Percentiles rank a stretch among this genome's conserved stretches.
Evolutionary conservation across 2,113 vertebrate species (phyloP).

Genomic region (Aptenodytes forsteri): DNA sequence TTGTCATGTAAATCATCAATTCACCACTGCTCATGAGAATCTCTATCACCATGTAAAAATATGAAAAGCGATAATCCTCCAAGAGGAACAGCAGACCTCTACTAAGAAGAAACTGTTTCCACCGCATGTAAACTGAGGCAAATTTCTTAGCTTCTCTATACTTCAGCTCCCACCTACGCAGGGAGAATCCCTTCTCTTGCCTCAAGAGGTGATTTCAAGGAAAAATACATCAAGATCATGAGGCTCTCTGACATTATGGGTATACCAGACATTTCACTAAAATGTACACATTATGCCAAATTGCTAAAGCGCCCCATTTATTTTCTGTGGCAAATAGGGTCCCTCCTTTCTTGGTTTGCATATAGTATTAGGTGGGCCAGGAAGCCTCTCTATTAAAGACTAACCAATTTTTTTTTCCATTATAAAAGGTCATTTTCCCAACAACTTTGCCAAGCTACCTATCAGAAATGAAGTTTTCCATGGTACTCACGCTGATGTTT

Average conservation of each 20-base stretch:
- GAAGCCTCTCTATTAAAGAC: not conserved
- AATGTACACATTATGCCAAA: not conserved
- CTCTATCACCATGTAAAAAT: not conserved
- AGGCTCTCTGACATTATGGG: not conserved
- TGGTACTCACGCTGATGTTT: not conserved
- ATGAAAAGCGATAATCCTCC: not conserved
- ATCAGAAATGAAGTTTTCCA: not conserved
- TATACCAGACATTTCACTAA: not conserved
- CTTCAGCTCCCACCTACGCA: not conserved
- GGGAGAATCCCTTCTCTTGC: not conserved
- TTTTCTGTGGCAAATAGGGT: not conserved
- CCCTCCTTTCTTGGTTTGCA: not conserved
- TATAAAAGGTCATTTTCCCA: not conserved
- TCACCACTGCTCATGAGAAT: not conserved
- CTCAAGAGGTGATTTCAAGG: not conserved
- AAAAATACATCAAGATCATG: not conserved
- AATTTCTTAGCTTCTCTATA: not conserved
- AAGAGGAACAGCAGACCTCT: not conserved
- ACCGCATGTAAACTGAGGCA: fast-evolving
- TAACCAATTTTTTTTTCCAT: not conserved
- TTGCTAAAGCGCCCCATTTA: not conserved
- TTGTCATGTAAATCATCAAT: not conserved
- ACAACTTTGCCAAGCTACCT: not conserved
- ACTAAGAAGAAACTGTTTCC: not conserved
- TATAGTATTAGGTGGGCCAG: not conserved